Evolutionary conservation across 2,888 invertebrate species (phyloP).

Genomic region (Trichogramma dendrolimi): DNA sequence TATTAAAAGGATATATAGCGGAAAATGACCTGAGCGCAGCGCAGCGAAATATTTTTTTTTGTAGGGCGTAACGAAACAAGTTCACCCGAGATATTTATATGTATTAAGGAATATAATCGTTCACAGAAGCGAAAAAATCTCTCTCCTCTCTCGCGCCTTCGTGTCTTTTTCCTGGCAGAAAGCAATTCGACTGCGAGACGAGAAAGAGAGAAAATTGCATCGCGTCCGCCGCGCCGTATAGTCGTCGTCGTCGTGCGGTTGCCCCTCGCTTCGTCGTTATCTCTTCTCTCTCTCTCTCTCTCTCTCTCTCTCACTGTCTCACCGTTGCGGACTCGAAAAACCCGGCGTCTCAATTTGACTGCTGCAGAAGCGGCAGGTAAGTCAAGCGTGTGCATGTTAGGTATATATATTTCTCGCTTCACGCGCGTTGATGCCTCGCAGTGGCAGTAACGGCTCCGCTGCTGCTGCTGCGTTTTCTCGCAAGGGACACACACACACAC

Average conservation of each 20-base stretch:
- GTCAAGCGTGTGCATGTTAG: no score
- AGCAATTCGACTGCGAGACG: not conserved
- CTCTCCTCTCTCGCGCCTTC: not conserved
- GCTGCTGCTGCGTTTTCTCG: no score
- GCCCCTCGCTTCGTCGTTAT: not conserved
- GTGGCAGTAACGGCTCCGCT: no score
- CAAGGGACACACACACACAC: not conserved
- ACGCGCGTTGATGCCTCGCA: no score
- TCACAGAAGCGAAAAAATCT: conserved; percentile 5
- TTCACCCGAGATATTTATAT: not conserved
- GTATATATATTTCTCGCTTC: no score
- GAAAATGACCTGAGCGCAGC: no score
- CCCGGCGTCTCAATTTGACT: conserved; percentile 8
- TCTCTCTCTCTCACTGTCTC: not conserved
- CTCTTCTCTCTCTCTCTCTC: not conserved
- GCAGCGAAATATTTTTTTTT: not conserved
- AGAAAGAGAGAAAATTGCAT: no score
- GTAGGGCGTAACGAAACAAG: not conserved
- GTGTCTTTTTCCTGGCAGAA: not conserved
- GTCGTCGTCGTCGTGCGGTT: no score
- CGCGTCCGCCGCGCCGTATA: no score
- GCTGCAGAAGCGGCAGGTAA: not conserved
- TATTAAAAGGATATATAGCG: no score
- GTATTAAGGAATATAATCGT: conserved; percentile 7
- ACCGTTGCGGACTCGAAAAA: conserved; percentile 4